phyloP scores from a whole-genome alignment of 2,888 invertebrate species.

The Metallyticus violacea region DNA sequence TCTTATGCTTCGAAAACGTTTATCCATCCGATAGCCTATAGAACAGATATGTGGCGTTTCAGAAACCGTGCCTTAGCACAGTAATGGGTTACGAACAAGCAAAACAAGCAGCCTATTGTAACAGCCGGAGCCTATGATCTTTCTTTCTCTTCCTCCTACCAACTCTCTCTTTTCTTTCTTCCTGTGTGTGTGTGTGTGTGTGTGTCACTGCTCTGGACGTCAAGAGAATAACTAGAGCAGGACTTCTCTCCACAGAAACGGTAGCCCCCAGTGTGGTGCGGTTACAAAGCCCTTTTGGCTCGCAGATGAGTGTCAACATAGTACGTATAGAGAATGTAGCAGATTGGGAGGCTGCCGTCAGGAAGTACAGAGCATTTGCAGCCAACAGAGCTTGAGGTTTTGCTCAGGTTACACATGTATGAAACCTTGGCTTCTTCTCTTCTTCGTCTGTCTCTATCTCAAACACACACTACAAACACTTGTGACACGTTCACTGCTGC shows the following conservation, averaged over 20 bases:
- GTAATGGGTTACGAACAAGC: too few species aligned
- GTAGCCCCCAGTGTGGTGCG: slow-evolving; percentile 76
- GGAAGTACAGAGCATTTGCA: slow-evolving; percentile 78
- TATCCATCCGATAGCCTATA: too few species aligned
- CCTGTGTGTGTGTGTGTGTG: background rate
- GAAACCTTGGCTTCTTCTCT: background rate
- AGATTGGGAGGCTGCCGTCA: slow-evolving; percentile 87
- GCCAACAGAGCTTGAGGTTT: slow-evolving; percentile 51
- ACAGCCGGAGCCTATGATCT: background rate
- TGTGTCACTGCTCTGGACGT: too few species aligned
- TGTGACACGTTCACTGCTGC: background rate
- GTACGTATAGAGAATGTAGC: slow-evolving; percentile 85
- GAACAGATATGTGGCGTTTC: too few species aligned
- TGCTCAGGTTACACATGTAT: background rate
- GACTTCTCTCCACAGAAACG: slow-evolving; percentile 53
- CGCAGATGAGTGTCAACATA: slow-evolving; percentile 74
- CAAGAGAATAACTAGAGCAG: background rate
- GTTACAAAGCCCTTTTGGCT: slow-evolving; percentile 74
- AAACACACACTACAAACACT: background rate
- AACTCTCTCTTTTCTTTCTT: too few species aligned
- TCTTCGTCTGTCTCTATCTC: background rate
- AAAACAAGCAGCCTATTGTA: too few species aligned
- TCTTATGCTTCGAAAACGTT: too few species aligned
- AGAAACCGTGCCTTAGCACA: too few species aligned
- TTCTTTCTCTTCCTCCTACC: background rate